Conservation (phyloP, 2,888 invertebrate species). For the Miltochrista miniata region DNA sequence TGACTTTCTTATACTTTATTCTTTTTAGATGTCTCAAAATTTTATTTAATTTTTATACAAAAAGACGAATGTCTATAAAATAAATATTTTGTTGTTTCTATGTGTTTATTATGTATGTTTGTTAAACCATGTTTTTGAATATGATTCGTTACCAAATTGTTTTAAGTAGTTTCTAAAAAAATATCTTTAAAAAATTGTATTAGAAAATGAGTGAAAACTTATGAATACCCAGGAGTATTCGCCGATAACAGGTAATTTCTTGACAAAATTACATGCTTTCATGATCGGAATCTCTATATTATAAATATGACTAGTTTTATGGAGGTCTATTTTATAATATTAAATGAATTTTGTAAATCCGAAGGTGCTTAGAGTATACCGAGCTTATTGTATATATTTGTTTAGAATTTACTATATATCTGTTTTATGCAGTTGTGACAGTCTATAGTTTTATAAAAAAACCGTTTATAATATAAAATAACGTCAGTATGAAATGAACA, state of each 20-base stretch:
- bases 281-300: slow-evolving; percentile 1
- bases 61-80: too few relatives aligned
- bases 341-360: not conserved
- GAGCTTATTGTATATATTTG: not conserved
- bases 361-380: not conserved
- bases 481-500: too few relatives aligned
- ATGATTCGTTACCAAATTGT: slow-evolving; percentile 48
- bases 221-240: not conserved
- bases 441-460: not conserved
- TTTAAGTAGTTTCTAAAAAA: slow-evolving; percentile 34
- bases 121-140: slow-evolving; percentile 26
- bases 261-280: not conserved
- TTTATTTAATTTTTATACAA: too few relatives aligned
- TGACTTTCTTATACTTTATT: not conserved
- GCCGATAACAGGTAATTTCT: not conserved
- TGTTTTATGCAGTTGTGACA: not conserved
- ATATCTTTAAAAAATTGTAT: not conserved
- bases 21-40: not conserved
- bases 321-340: not conserved
- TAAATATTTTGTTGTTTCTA: too few relatives aligned
- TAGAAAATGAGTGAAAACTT: slow-evolving; percentile 7
- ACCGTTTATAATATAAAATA: too few relatives aligned
- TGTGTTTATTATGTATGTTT: slow-evolving; percentile 10
- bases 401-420: not conserved
- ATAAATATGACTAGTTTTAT: not conserved